Percentiles rank a stretch among this genome's conserved stretches.
Evolutionary conservation across 2,113 vertebrate genomes (phyloP).

Genomic region (Heterocephalus glaber): DNA sequence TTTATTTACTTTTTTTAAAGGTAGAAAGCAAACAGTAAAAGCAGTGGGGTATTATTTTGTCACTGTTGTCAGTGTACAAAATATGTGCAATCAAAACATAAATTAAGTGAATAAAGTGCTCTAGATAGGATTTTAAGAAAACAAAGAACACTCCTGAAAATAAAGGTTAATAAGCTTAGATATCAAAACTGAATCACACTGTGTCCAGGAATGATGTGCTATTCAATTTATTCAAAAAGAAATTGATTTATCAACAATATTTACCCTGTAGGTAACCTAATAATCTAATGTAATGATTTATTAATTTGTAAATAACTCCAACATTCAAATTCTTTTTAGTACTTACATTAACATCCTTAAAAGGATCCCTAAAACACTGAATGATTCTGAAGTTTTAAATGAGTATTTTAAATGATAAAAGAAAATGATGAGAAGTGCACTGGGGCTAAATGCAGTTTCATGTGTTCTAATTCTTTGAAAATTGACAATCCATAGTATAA

Average conservation of each 20-base stretch:
- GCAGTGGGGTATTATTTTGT: background rate
- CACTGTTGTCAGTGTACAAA: background rate
- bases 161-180: background rate
- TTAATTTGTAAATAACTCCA: background rate
- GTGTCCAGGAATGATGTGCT: background rate
- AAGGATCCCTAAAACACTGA: background rate
- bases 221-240: background rate
- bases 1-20: conserved; percentile 18
- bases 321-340: background rate
- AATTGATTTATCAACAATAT: background rate
- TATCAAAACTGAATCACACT: background rate
- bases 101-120: background rate
- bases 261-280: background rate
- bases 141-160: background rate
- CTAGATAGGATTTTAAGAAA: background rate
- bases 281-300: background rate
- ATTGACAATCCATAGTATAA: background rate
- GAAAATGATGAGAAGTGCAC: background rate
- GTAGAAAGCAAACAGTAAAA: background rate
- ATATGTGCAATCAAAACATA: background rate
- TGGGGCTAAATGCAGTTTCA: background rate
- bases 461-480: background rate
- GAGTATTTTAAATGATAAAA: conserved; percentile 28
- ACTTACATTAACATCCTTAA: background rate
- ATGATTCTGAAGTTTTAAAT: background rate